Conservation (phyloP, 2,113 vertebrate genomes). For the Odocoileus hemionus region DNA sequence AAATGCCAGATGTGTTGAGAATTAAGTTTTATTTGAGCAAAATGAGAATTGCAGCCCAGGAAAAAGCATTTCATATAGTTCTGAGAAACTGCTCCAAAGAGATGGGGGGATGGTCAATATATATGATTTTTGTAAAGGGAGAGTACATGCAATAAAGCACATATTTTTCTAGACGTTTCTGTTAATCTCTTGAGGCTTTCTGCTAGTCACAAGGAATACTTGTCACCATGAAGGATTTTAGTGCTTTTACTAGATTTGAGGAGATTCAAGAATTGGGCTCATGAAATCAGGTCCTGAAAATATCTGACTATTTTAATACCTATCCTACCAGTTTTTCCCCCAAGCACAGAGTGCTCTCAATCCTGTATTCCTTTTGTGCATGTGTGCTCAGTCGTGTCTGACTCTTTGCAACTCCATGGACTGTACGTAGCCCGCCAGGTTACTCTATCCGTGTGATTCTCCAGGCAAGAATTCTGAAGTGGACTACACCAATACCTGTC, state of each 20-base stretch:
- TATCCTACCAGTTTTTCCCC: neutral
- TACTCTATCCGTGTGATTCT: neutral
- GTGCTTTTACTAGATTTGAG: neutral
- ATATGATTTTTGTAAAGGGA: neutral
- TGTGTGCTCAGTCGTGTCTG: neutral
- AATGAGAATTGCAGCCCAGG: neutral
- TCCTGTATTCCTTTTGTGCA: neutral
- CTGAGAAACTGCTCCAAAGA: neutral
- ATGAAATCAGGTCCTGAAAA: neutral
- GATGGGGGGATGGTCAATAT: fast-evolving
- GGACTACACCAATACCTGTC: neutral
- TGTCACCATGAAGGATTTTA: neutral
- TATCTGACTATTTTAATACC: neutral
- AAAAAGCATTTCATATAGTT: neutral
- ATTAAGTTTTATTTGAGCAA: neutral
- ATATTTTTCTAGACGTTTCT: neutral
- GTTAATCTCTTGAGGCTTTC: neutral
- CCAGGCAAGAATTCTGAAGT: neutral
- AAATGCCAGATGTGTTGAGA: neutral
- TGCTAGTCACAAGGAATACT: neutral
- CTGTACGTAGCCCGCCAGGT: fast-evolving
- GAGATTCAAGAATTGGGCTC: neutral
- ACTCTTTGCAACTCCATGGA: neutral
- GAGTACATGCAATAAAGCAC: neutral
- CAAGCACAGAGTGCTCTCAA: neutral